Base-by-base conservation (phyloP, 2,113 vertebrate species). In the Octodon degus region DNA sequence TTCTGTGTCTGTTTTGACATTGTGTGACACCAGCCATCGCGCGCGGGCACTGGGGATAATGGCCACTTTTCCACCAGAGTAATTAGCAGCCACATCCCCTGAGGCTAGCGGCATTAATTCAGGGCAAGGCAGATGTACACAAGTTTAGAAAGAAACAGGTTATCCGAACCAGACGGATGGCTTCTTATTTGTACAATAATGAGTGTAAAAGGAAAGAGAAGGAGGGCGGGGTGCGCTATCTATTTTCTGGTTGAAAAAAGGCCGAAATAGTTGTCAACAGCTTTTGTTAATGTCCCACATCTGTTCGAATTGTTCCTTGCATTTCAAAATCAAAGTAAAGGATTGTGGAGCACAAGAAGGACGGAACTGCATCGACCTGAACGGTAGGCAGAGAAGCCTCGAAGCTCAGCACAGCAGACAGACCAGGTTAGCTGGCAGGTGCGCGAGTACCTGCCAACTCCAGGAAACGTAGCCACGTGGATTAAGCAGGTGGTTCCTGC, bases 401-500 rank as follows among this genome's bases (percentile, higher is more conserved):
- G 85, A 98, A 94, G 95, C 79, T 62, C 83, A 89, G 83, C 83
- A 85, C 82, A 85, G 86, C 84, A 89, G 93, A 86, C 68, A 80
- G 96, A 95, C 90, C 55, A 20, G 90, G 74, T 62, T 86, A 65
- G 91, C 92, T 3, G 0, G 91, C 34, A 96, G 81, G 80, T 96
- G 67, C 92, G 84, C 85, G 90, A 16, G 5, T 87, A 97, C 96
- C 97, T 97, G 97, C 96, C 97, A 24, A 40, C 79, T 93, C 96
- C 60, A 63, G 63, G 80, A 55, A 83, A 77, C 93, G 85, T 93
- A 72, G 97, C 43, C 87, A 50, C 82, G 83, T 93, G 94, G 97
- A 96, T 95, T 96, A 91, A 96, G 93, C 97, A 98, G 97, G 96
- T 97, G 98, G 90, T 89, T 96, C 58, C 50, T 37, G 60, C 22